Percentiles rank a stretch among this genome's conserved stretches.
Evolutionary conservation across 2,888 invertebrate species (phyloP).

Genomic region (Bursaphelenchus okinawaensis): DNA sequence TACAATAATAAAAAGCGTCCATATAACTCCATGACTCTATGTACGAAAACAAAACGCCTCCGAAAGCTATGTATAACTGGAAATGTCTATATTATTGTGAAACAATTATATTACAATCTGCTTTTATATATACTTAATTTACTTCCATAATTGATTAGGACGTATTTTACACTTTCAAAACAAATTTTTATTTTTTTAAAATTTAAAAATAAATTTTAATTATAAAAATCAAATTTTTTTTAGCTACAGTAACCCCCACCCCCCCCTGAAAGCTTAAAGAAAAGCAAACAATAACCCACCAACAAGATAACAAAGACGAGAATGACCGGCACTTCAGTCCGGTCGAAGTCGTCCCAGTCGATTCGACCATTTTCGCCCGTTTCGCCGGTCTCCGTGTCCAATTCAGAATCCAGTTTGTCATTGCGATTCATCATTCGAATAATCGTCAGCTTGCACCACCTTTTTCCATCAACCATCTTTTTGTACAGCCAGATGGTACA

Average conservation of each 20-base stretch:
- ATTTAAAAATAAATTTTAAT: too few relatives aligned
- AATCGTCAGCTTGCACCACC: background rate
- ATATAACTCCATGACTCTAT: constrained; percentile 62
- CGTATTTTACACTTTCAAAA: too few relatives aligned
- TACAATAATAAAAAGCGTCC: constrained; percentile 63
- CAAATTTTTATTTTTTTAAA: too few relatives aligned
- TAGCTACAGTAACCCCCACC: too few relatives aligned
- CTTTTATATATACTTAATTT: background rate
- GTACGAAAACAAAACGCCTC: constrained; percentile 58
- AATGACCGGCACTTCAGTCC: constrained; percentile 55
- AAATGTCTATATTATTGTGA: constrained; percentile 19
- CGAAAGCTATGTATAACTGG: constrained; percentile 58
- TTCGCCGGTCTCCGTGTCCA: background rate
- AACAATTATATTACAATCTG: constrained; percentile 3
- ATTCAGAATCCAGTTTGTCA: constrained; percentile 4
- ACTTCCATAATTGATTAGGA: too few relatives aligned
- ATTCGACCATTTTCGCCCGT: constrained; percentile 16
- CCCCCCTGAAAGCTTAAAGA: background rate
- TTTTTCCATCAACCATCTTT: constrained; percentile 12
- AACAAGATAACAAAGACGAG: constrained; percentile 58
- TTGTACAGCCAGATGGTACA: constrained; percentile 57
- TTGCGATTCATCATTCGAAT: background rate
- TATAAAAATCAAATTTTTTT: too few relatives aligned
- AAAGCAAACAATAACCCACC: constrained; percentile 23
- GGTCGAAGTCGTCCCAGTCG: constrained; percentile 36